Conservation (phyloP, 1,140 invertebrate species). For the Pseudomyrmex pallidus region DNA sequence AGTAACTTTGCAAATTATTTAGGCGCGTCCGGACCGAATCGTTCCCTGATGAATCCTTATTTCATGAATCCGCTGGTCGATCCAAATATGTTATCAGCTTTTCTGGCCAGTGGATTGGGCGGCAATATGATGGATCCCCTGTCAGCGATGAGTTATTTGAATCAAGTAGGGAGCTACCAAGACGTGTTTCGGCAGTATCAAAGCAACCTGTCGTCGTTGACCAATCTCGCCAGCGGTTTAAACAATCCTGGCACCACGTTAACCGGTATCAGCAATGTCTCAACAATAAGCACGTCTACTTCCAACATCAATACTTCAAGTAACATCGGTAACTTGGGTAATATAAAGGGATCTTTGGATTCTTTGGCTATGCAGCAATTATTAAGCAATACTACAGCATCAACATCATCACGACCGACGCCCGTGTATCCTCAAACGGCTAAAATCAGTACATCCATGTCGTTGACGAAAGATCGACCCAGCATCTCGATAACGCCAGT, state of each 20-base stretch:
- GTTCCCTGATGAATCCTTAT: slow-evolving; percentile 79
- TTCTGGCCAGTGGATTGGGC: slow-evolving; percentile 77
- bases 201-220: slow-evolving; percentile 75
- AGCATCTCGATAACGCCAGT: slow-evolving; percentile 83
- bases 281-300: slow-evolving; percentile 71
- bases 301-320: slow-evolving; percentile 47
- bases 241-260: slow-evolving; percentile 60
- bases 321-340: slow-evolving; percentile 64
- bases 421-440: slow-evolving; percentile 69
- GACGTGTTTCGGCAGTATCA: slow-evolving; percentile 82
- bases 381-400: slow-evolving; percentile 61
- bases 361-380: slow-evolving; percentile 70
- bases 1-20: slow-evolving; percentile 77
- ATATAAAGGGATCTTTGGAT: slow-evolving; percentile 61
- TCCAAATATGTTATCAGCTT: slow-evolving; percentile 78
- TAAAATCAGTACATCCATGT: slow-evolving; percentile 60
- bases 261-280: slow-evolving; percentile 64
- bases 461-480: slow-evolving; percentile 78
- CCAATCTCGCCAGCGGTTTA: slow-evolving; percentile 71
- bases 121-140: slow-evolving; percentile 79
- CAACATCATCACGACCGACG: slow-evolving; percentile 57
- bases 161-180: slow-evolving; percentile 80
- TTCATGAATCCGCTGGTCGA: slow-evolving; percentile 81
- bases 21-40: slow-evolving; percentile 71
- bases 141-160: slow-evolving; percentile 79